Evolutionary conservation across 2,113 vertebrate genomes (phyloP).

Genomic region (Leptodactylus fuscus): DNA sequence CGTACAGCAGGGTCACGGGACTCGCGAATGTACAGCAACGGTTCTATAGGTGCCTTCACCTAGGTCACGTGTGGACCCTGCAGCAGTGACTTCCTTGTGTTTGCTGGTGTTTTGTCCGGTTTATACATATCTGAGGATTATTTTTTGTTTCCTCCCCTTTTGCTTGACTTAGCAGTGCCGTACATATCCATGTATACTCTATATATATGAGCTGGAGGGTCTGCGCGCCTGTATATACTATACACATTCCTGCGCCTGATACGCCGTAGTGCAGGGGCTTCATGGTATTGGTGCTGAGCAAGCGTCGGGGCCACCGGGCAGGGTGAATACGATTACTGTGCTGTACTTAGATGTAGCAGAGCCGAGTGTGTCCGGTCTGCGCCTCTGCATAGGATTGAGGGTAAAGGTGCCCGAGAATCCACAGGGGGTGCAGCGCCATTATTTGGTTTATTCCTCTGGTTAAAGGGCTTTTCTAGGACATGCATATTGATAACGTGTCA

Average conservation of each 20-base stretch:
- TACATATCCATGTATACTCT: background rate
- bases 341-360: background rate
- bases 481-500: too few species aligned
- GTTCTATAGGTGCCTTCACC: conserved; percentile 18
- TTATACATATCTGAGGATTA: background rate
- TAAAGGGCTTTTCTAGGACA: too few species aligned
- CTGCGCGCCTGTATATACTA: too few species aligned
- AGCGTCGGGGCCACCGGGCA: too few species aligned
- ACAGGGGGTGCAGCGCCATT: too few species aligned
- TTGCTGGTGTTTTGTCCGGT: background rate
- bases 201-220: background rate
- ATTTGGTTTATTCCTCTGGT: too few species aligned
- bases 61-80: background rate
- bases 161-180: background rate
- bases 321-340: background rate
- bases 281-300: too few species aligned
- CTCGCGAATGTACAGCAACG: background rate
- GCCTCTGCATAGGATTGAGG: too few species aligned
- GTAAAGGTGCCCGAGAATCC: too few species aligned
- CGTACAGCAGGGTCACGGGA: background rate
- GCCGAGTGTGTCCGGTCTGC: background rate
- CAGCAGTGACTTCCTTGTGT: background rate
- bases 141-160: background rate
- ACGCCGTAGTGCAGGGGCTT: too few species aligned
- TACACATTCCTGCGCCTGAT: too few species aligned